These are phyloP conservation scores for Taphrorychus bicolor DNA, from an alignment of 2,888 invertebrate genomes.

Conservation along the genomic window DNA sequence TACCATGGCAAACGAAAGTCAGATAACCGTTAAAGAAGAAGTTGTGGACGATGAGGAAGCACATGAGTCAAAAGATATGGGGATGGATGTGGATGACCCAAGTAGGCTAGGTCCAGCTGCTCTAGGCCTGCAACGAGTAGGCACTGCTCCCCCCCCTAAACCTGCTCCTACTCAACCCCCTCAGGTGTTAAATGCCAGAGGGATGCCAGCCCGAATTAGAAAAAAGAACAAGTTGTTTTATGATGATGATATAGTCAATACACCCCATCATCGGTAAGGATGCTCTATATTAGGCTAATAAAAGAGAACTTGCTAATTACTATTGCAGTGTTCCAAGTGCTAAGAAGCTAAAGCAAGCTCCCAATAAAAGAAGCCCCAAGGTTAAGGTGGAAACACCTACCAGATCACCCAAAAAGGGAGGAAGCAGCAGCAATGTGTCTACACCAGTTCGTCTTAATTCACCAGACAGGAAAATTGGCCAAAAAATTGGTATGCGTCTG, in stretches of 20 bases:
- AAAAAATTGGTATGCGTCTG: constrained; percentile 86
- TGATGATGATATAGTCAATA: constrained; percentile 88
- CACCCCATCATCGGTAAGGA: constrained; percentile 68
- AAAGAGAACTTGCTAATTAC: not conserved
- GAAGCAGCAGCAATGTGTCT: constrained; percentile 47
- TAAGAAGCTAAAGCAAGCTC: constrained; percentile 68
- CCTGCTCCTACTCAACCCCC: constrained; percentile 74
- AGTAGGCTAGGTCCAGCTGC: constrained; percentile 81
- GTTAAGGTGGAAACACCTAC: constrained; percentile 50
- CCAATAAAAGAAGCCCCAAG: constrained; percentile 53
- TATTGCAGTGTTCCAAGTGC: constrained; percentile 70
- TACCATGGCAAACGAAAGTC: constrained; percentile 52
- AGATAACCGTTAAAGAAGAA: constrained; percentile 63
- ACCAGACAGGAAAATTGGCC: constrained; percentile 85
- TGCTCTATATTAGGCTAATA: not conserved
- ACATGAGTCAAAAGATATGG: constrained; percentile 57
- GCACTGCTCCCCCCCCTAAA: constrained; percentile 76
- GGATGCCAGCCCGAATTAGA: constrained; percentile 89
- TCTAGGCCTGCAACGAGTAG: constrained; percentile 81
- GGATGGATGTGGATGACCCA: constrained; percentile 69
- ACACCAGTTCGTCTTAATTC: constrained; percentile 63
- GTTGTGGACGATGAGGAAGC: constrained; percentile 62
- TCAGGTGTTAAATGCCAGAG: constrained; percentile 83
- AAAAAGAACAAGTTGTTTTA: constrained; percentile 87
- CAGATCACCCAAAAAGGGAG: constrained; percentile 52